A percentile compares a stretch with the other conserved stretches of the same genome.
Conservation (phyloP, 2,888 invertebrate species). For the Rhamphomyia laevipes region DNA sequence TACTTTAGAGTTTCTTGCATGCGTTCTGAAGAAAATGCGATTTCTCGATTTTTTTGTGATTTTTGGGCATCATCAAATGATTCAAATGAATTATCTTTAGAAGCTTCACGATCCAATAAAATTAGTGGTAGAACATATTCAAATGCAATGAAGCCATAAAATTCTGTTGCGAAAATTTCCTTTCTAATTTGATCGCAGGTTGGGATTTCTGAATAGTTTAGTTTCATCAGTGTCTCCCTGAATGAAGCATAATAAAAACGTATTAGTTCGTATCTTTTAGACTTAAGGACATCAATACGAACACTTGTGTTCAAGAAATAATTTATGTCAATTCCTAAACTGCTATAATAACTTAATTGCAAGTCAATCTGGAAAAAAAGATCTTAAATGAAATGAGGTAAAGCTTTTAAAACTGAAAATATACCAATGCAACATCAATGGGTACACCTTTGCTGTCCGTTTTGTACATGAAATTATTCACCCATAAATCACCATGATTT, state of each 20-base stretch:
- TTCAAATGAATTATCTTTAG: constrained; percentile 14
- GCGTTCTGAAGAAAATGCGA: constrained; percentile 14
- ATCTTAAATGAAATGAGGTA: not conserved
- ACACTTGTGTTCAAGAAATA: constrained; percentile 17
- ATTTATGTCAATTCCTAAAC: constrained; percentile 16
- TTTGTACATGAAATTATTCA: constrained; percentile 43
- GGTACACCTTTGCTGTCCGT: constrained; percentile 25
- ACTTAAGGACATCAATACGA: constrained; percentile 10
- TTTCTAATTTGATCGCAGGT: constrained; percentile 12
- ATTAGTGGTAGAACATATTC: constrained; percentile 16
- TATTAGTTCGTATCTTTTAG: constrained; percentile 11
- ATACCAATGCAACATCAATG: constrained; percentile 38
- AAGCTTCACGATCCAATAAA: constrained; percentile 13
- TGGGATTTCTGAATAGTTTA: constrained; percentile 13
- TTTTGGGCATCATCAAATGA: constrained; percentile 8
- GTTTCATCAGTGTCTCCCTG: constrained; percentile 9
- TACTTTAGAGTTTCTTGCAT: constrained; percentile 14
- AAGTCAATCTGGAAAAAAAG: constrained; percentile 14
- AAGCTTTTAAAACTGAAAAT: constrained; percentile 14
- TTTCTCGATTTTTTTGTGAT: constrained; percentile 11
- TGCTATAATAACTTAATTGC: constrained; percentile 14
- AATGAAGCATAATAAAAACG: constrained; percentile 12
- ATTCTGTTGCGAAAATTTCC: constrained; percentile 15
- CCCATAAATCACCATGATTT: constrained; percentile 44
- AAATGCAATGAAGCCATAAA: constrained; percentile 15